These are phyloP conservation scores for Brachycybe producta DNA, from an alignment of 2,888 invertebrate species.

Conservation along the genomic window DNA sequence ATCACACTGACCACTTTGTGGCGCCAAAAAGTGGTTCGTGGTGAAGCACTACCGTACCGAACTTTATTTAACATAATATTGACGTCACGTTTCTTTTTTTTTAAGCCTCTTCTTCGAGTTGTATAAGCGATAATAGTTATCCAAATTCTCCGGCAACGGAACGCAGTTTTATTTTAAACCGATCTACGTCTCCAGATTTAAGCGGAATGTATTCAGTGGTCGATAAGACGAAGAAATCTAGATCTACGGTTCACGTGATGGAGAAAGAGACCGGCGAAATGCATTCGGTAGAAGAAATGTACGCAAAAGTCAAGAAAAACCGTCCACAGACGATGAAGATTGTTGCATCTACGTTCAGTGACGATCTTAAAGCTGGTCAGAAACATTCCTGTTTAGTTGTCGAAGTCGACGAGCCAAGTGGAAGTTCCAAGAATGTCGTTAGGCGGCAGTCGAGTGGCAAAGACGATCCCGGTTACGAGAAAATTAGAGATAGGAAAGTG, in stretches of 20 bases:
- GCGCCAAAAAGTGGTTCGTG: no score
- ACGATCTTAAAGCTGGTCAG: not conserved
- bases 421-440: not conserved
- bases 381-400: no score
- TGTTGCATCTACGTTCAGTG: not conserved
- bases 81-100: not conserved
- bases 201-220: conserved; percentile 1
- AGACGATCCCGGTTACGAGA: conserved; percentile 10
- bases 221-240: conserved; percentile 1
- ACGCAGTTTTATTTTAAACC: not conserved
- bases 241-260: not conserved
- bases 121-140: conserved; percentile 2
- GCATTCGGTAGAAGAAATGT: not conserved
- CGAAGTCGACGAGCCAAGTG: not conserved
- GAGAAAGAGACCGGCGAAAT: not conserved
- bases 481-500: conserved; percentile 4
- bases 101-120: conserved; percentile 10
- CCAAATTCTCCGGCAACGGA: conserved; percentile 1
- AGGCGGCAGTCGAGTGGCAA: not conserved
- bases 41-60: no score
- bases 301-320: conserved; percentile 9
- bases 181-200: not conserved
- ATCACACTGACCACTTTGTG: no score
- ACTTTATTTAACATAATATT: not conserved
- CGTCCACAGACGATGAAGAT: not conserved